phyloP scores from a whole-genome alignment of 1,140 invertebrate species.

The Aphelenchoides avenae region DNA sequence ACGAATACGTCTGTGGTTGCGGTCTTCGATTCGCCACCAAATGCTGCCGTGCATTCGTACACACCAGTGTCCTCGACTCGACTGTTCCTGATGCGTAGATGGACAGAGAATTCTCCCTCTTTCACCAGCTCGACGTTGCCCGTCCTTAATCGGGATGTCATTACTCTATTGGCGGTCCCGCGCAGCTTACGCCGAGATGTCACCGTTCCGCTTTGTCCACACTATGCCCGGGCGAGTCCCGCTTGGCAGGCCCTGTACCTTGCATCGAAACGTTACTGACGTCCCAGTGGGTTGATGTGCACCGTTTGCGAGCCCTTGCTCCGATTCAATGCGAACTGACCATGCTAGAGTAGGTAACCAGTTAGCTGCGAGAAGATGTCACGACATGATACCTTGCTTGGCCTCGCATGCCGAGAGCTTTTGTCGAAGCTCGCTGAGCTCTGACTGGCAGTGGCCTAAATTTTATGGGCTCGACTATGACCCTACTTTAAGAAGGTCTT shows the following conservation, averaged over 20 bases:
- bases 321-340: too few relatives aligned
- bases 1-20: not conserved
- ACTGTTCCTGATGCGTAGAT: conserved; percentile 3
- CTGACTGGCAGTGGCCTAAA: too few relatives aligned
- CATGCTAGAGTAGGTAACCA: too few relatives aligned
- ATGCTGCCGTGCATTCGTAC: not conserved
- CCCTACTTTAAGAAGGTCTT: too few relatives aligned
- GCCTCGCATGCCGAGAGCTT: too few relatives aligned
- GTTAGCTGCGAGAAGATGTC: too few relatives aligned
- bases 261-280: conserved; percentile 1
- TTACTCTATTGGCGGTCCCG: not conserved
- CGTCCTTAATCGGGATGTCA: not conserved
- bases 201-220: not conserved
- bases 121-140: conserved; percentile 1
- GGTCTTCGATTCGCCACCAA: not conserved
- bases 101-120: not conserved
- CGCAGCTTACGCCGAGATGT: conserved; percentile 1
- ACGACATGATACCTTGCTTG: too few relatives aligned
- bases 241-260: not conserved
- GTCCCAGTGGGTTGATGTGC: too few relatives aligned
- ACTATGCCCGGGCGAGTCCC: conserved; percentile 1
- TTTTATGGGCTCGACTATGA: too few relatives aligned
- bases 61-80: conserved; percentile 2
- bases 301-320: too few relatives aligned
- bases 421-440: too few relatives aligned